phyloP scores from a whole-genome alignment of 2,888 invertebrate species.

The Drosophila multiciliata region DNA sequence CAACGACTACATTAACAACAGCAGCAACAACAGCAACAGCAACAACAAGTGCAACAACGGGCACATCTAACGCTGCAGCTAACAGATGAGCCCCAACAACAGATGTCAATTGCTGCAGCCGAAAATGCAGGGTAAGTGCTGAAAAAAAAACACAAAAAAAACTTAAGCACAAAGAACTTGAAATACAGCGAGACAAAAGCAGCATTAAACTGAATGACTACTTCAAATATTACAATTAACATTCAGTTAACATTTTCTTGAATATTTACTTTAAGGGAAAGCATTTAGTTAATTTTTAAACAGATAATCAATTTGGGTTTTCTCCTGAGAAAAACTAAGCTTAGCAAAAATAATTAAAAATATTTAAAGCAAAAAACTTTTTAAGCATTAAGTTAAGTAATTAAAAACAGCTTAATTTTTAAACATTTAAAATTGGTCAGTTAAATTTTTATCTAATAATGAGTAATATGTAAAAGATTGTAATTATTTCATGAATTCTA shows the following conservation, averaged over 20 bases:
- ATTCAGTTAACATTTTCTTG: background rate
- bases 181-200: background rate
- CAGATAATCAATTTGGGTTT: background rate
- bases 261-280: background rate
- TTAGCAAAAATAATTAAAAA: background rate
- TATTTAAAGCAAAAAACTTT: no score
- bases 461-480: no score
- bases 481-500: no score
- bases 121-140: constrained; percentile 85
- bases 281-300: background rate
- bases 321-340: background rate
- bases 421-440: no score
- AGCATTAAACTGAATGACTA: background rate
- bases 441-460: no score
- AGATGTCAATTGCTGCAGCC: constrained; percentile 86
- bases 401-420: no score
- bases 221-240: background rate
- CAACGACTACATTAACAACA: constrained; percentile 35
- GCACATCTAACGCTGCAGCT: constrained; percentile 85
- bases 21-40: constrained; percentile 11
- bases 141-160: background rate
- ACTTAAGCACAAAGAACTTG: background rate
- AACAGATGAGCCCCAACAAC: constrained; percentile 85
- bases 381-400: no score
- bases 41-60: constrained; percentile 74